These are phyloP conservation scores for Phrynocephalus versicolor DNA, from an alignment of 2,113 vertebrate species.

Conservation along the genomic window DNA sequence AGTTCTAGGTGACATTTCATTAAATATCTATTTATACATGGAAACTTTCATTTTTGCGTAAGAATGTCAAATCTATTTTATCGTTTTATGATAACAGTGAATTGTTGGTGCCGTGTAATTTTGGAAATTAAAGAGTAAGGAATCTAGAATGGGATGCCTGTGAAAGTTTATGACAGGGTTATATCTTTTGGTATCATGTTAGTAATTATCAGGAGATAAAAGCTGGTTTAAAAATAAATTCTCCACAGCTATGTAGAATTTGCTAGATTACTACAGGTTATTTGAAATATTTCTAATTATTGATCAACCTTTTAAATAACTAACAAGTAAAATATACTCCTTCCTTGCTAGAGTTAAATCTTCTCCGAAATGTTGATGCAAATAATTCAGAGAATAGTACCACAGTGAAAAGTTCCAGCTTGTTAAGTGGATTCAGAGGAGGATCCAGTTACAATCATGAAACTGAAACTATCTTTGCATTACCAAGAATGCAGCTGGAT, in stretches of 20 bases:
- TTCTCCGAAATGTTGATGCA: conserved; percentile 93
- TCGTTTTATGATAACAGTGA: background rate
- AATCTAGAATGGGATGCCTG: background rate
- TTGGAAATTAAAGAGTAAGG: background rate
- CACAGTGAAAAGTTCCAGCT: conserved; percentile 88
- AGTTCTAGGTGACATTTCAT: background rate
- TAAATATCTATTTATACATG: background rate
- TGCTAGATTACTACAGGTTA: background rate
- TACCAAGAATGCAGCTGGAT: conserved; percentile 97
- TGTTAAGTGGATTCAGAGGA: conserved; percentile 91
- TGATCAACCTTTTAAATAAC: background rate
- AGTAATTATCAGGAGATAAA: background rate
- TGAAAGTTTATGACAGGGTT: background rate
- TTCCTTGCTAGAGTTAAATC: conserved; percentile 84
- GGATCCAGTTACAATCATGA: conserved; percentile 96
- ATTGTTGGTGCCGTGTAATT: background rate
- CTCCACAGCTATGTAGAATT: background rate
- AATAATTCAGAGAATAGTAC: conserved; percentile 88
- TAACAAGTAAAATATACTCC: background rate
- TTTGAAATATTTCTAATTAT: background rate
- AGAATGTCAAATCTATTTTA: background rate
- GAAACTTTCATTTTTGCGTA: background rate
- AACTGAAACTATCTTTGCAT: conserved; percentile 96
- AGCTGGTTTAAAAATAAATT: background rate
- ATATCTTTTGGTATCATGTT: background rate